phyloP scores from a whole-genome alignment of 2,888 invertebrate species.

The Zaprionus bogoriensis region DNA sequence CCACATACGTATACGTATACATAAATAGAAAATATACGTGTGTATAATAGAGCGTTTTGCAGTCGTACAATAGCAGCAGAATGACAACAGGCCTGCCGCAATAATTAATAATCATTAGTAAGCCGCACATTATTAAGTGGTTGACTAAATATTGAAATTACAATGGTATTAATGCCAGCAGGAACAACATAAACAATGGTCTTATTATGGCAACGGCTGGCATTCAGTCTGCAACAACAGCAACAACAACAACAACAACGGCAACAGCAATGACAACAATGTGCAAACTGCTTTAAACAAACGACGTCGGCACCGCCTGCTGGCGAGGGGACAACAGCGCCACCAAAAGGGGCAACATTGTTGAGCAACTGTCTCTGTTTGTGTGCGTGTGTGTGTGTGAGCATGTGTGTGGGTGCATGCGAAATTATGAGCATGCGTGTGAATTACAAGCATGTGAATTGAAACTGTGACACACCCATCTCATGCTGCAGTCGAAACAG shows the following conservation, averaged over 20 bases:
- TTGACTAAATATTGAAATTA: constrained; percentile 78
- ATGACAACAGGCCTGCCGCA: constrained; percentile 58
- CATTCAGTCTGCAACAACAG: constrained; percentile 25
- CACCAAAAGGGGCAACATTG: constrained; percentile 51
- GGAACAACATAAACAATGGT: constrained; percentile 72
- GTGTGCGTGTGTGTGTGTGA: not conserved
- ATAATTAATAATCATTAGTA: constrained; percentile 78
- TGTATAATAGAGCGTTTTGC: constrained; percentile 9
- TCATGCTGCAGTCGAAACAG: constrained; percentile 26
- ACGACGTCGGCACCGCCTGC: constrained; percentile 37
- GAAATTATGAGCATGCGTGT: constrained; percentile 72
- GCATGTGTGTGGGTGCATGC: constrained; percentile 24
- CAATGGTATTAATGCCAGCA: constrained; percentile 71
- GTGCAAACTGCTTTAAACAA: constrained; percentile 73
- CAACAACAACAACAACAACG: constrained; percentile 23
- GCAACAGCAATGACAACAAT: constrained; percentile 58
- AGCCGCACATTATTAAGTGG: constrained; percentile 78
- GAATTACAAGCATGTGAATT: constrained; percentile 72
- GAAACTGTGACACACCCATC: constrained; percentile 68
- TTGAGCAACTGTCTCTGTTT: constrained; percentile 11
- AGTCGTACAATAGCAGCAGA: constrained; percentile 30
- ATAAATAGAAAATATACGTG: too few relatives aligned
- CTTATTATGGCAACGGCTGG: constrained; percentile 63
- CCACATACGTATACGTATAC: not conserved
- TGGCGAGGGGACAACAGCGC: not conserved